Evolutionary conservation across 2,797 vertebrate genomes (phyloP), one percentile per base, ranked within the genome.

Genomic region (Liasis olivaceus): DNA sequence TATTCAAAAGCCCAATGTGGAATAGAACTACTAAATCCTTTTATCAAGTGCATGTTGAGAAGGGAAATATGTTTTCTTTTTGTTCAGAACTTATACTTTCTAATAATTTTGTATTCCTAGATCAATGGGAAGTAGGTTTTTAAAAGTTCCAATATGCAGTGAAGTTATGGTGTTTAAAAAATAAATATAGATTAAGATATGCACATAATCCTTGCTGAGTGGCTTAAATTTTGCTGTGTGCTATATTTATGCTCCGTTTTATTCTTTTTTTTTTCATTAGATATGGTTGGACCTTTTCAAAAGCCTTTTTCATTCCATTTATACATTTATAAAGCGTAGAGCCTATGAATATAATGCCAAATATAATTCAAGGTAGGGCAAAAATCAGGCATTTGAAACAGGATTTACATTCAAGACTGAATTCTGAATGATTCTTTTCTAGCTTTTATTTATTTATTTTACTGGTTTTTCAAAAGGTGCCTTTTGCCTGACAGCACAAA

Each of bases 21-120:
- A 96, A 88, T 93, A 91, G 31, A 94, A 92, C 92, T 77, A 84
- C 42, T 87, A 14, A 13, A 42, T 91, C 95, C 24, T 92, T 94
- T 94, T 94, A 63, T 94, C 89, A 95, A 91, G 58, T 84, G 93
- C 94, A 51, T 42, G 26, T 36, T 94, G 92, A 95, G 1, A 93
- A 89, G 89, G 22, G 85, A n/a, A 93, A 69, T 2, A 90, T 94
- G 94, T 94, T 86, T 54, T 72, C 0, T 90, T 90, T 92, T 17
- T 93, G 89, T 95, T 64, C 22, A 91, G 92, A 90, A 93, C 22
- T 47, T 89, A 88, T 2, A 51, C 87, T 94, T 94, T 95, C 36
- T 94, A 91, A 89, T 64, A 9, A 31, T 31, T 93, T 17, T 92
- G 54, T 54, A 59, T 89, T 94, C 91, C 31, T 92, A 90, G 31